Evolutionary conservation across 1,140 invertebrate species (phyloP), one percentile per base, ranked within the genome.

Genomic region (Mya arenaria): DNA sequence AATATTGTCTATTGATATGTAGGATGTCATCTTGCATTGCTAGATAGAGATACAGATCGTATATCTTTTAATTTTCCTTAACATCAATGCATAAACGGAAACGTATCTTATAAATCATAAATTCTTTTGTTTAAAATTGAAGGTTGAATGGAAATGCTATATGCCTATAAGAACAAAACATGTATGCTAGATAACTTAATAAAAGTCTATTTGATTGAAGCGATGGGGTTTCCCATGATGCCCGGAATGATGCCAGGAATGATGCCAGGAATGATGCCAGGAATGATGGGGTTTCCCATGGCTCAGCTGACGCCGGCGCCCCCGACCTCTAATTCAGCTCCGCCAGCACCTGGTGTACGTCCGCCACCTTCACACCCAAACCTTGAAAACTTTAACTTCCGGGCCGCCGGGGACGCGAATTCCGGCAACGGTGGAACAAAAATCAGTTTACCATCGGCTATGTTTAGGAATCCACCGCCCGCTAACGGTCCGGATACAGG

Each of bases 321-420:
- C 34, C 60, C 75, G 10, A 30, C 63, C 0, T 19, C 34, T 23
- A 32, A 19, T 4, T 30, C 55, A 6, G n/a, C 60, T 32, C 25
- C 6, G 5, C 63, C 39, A 19, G 23, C 19, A n/a, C n/a, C 75
- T 10, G 23, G 2, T 15, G 41, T 25, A 28, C 39, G 23, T 15
- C 25, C 69, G 32, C 69, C 69, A 19, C 32, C 30, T 10, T 10
- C 19, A 3, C 28, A 36, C 19, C 32, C 69, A 56, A n/a, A 73
- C 32, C 56, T 73, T 52, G 36, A 30, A 6, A 69, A 58, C 62
- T 79, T 63, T 63, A 69, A 68, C 19, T 48, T 79, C 15, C 65
- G 66, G 25, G 25, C 69, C 8, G 13, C 48, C 36, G 44, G 5
- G 10, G 37, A 75, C n/a, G 65, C 34, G 10, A 62, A 25, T 28